Conservation (phyloP, 2,113 vertebrate species). For the Coregonus clupeaformis region DNA sequence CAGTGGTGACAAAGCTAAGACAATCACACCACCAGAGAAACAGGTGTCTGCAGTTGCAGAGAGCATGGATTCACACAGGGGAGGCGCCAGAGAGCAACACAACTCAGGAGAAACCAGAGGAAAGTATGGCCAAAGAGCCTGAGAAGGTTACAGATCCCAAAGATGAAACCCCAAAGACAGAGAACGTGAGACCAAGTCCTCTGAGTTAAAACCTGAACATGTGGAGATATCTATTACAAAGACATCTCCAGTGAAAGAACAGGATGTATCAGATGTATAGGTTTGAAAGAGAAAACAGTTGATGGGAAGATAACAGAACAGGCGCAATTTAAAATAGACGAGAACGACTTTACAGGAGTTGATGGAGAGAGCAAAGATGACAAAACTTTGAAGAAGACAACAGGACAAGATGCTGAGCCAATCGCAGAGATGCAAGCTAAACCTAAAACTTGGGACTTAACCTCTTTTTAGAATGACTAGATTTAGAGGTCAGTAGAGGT, state of each 20-base stretch:
- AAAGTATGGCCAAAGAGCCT: too few species aligned
- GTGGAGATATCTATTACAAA: neutral
- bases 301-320: slow-evolving; percentile 10
- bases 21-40: neutral
- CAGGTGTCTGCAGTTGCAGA: too few species aligned
- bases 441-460: neutral
- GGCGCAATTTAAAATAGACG: slow-evolving; percentile 5
- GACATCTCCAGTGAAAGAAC: neutral
- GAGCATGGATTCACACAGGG: too few species aligned
- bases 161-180: slow-evolving; percentile 10
- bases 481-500: neutral
- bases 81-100: too few species aligned
- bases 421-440: slow-evolving; percentile 18
- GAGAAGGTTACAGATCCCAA: slow-evolving; percentile 14
- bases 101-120: too few species aligned
- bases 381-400: slow-evolving; percentile 2
- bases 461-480: neutral
- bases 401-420: slow-evolving; percentile 14
- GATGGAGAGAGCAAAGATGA: neutral
- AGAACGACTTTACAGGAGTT: slow-evolving; percentile 22
- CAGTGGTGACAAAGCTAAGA: slow-evolving; percentile 8
- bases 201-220: neutral
- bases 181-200: slow-evolving; percentile 3
- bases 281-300: slow-evolving; percentile 8
- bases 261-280: neutral